Conservation (phyloP, 1,140 invertebrate genomes). For the Brachionus angularis region DNA sequence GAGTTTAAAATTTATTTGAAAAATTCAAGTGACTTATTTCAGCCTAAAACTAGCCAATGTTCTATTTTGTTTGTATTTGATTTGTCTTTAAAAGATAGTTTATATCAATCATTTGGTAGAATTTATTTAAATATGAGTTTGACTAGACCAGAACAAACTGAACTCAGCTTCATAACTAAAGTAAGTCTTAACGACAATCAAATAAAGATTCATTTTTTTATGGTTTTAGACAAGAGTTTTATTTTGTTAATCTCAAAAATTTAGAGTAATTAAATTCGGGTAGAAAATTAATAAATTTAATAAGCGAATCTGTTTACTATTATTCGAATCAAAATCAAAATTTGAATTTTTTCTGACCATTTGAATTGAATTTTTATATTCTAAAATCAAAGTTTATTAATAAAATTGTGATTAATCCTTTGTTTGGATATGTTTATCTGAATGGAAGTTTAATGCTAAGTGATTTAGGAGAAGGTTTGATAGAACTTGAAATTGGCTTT, state of each 20-base stretch:
- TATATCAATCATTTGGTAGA: too few relatives aligned
- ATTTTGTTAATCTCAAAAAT: background rate
- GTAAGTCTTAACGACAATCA: too few relatives aligned
- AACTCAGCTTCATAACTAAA: too few relatives aligned
- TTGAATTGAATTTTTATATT: background rate
- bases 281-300: background rate
- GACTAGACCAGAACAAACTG: too few relatives aligned
- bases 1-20: slow-evolving; percentile 34
- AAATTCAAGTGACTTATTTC: slow-evolving; percentile 23
- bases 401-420: too few relatives aligned
- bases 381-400: too few relatives aligned
- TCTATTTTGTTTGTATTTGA: slow-evolving; percentile 15
- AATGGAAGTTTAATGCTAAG: too few relatives aligned
- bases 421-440: too few relatives aligned
- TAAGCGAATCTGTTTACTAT: slow-evolving; percentile 16
- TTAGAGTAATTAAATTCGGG: background rate
- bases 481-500: background rate
- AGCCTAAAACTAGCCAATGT: background rate
- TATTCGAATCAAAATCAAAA: background rate
- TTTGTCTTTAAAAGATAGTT: slow-evolving; percentile 8
- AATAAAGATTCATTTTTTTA: background rate
- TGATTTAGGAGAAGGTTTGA: too few relatives aligned
- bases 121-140: too few relatives aligned
- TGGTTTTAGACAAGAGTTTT: slow-evolving; percentile 4
- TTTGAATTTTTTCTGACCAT: background rate